Evolutionary conservation across 2,113 vertebrate species (phyloP).

Genomic region (Ageneiosus marmoratus): DNA sequence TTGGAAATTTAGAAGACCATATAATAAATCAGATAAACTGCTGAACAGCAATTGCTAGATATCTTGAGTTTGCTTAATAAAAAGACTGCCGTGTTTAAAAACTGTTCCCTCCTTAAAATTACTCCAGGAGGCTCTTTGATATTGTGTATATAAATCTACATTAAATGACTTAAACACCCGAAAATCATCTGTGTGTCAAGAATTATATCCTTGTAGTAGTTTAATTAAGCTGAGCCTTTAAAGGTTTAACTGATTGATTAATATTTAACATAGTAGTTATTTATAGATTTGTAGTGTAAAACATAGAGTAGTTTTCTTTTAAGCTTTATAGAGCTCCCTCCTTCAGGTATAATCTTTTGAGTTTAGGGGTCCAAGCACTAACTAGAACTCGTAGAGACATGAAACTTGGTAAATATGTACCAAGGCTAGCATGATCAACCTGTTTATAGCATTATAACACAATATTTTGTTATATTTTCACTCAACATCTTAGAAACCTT

Average conservation of each 20-base stretch:
- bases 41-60: background rate
- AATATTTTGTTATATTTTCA: background rate
- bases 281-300: background rate
- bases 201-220: background rate
- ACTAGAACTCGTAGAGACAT: background rate
- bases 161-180: background rate
- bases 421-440: background rate
- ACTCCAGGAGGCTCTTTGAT: background rate
- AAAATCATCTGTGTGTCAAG: background rate
- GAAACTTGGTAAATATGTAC: background rate
- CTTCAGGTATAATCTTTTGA: background rate
- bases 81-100: background rate
- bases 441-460: background rate
- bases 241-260: background rate
- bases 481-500: background rate
- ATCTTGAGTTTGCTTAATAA: too few species aligned
- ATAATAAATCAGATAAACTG: background rate
- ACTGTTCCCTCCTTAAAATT: background rate
- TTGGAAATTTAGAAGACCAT: background rate
- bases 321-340: background rate
- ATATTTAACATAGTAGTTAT: background rate
- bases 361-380: background rate
- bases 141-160: background rate
- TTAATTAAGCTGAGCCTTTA: background rate
- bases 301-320: background rate